phyloP scores from a whole-genome alignment of 2,113 vertebrate species.

The Python bivittatus region DNA sequence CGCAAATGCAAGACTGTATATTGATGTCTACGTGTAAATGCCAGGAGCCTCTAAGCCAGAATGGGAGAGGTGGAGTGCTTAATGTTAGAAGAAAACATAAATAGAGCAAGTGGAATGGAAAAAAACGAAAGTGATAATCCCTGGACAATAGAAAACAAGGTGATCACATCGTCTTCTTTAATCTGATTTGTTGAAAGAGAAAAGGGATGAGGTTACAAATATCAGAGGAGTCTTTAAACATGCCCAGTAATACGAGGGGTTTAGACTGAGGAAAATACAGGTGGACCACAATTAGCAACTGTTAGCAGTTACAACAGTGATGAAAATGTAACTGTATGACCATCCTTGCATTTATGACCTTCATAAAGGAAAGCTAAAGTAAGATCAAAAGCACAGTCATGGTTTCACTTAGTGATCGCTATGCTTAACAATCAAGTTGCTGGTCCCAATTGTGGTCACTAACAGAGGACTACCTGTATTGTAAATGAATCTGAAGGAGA shows the following conservation, averaged over 20 bases:
- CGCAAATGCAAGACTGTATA: not conserved
- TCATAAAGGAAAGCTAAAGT: not conserved
- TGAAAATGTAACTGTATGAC: not conserved
- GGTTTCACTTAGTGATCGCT: not conserved
- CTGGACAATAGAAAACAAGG: not conserved
- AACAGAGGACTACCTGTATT: not conserved
- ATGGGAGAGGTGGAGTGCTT: not conserved
- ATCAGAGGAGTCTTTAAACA: not conserved
- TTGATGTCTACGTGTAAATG: not conserved
- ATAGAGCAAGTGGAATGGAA: not conserved
- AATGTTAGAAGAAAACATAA: not conserved
- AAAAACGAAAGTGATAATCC: not conserved
- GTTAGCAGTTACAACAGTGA: not conserved
- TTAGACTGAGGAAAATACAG: not conserved
- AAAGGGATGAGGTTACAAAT: not conserved
- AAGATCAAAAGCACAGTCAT: not conserved
- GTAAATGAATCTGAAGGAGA: not conserved
- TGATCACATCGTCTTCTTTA: not conserved
- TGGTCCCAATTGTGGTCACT: not conserved
- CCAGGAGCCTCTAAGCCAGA: not conserved
- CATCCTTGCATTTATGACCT: not conserved
- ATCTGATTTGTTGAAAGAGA: not conserved
- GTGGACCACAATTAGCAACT: not conserved
- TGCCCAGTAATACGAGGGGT: not conserved
- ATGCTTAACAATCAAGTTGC: not conserved